A percentile compares a stretch with the other conserved stretches of the same genome.
These are phyloP conservation scores for Melanerpes aurifrons DNA, from an alignment of 2,113 vertebrate species.

Conservation along the genomic window DNA sequence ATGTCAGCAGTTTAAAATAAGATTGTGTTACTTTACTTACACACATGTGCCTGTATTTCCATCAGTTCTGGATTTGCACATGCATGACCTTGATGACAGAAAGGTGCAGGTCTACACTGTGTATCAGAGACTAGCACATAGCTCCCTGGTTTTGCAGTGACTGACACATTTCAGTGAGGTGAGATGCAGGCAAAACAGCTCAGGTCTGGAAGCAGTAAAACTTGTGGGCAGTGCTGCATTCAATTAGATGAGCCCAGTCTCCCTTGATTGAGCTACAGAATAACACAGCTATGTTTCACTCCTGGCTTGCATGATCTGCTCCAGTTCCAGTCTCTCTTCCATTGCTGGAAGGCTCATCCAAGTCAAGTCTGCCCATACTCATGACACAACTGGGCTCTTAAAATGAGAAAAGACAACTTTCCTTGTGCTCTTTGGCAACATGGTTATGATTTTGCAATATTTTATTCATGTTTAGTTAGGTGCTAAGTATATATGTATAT, in stretches of 20 bases:
- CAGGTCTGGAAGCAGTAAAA: background rate
- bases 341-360: background rate
- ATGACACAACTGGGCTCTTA: background rate
- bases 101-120: background rate
- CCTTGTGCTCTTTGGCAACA: background rate
- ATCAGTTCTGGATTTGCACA: background rate
- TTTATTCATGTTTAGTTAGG: background rate
- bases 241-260: background rate
- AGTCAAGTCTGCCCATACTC: background rate
- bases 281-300: background rate
- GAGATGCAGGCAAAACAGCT: background rate
- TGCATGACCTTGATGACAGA: background rate
- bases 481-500: background rate
- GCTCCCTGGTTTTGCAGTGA: background rate
- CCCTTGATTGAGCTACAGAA: background rate
- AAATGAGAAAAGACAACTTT: background rate
- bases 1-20: background rate
- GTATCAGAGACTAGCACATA: rapidly evolving
- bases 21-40: background rate
- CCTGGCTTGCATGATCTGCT: background rate
- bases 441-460: background rate
- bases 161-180: background rate
- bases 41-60: background rate
- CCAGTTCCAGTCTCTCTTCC: background rate
- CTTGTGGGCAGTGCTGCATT: background rate